These are phyloP conservation scores for Sebastiscus tertius DNA, from an alignment of 2,797 vertebrate genomes.

Conservation along the genomic window DNA sequence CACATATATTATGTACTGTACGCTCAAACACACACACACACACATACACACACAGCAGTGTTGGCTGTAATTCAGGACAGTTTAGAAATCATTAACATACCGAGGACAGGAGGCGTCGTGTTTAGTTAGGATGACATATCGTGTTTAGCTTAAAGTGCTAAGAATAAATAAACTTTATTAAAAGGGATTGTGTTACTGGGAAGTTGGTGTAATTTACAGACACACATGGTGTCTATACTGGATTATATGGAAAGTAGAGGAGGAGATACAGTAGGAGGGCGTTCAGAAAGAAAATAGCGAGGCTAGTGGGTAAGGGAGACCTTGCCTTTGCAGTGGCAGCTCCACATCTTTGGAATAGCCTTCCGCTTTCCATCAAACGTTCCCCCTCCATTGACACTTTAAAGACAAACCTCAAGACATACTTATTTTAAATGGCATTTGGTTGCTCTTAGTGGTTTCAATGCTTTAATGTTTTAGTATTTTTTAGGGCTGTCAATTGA, in stretches of 20 bases:
- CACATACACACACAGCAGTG: neutral
- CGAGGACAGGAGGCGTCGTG: constrained; percentile 3
- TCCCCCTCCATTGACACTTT: too few species aligned
- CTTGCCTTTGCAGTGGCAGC: too few species aligned
- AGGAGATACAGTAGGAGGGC: neutral
- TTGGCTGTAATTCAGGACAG: neutral
- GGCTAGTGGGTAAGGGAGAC: too few species aligned
- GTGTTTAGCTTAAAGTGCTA: constrained; percentile 40
- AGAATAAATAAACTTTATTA: constrained; percentile 52
- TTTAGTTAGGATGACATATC: constrained; percentile 38
- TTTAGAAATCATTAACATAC: constrained; percentile 37
- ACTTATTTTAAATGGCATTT: too few species aligned
- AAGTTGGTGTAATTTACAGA: neutral
- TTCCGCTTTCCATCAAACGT: too few species aligned
- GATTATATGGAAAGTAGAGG: neutral
- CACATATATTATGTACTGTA: neutral
- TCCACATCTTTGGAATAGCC: too few species aligned
- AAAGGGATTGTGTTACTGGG: constrained; percentile 5
- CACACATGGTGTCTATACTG: neutral
- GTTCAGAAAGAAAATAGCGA: neutral
- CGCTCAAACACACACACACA: neutral
- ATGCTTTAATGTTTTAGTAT: too few species aligned
- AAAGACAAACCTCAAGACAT: too few species aligned
- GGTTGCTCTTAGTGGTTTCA: too few species aligned
- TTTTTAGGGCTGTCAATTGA: too few species aligned